Evolutionary conservation across 2,113 vertebrate genomes (phyloP).

Genomic region (Reinhardtius hippoglossoides): DNA sequence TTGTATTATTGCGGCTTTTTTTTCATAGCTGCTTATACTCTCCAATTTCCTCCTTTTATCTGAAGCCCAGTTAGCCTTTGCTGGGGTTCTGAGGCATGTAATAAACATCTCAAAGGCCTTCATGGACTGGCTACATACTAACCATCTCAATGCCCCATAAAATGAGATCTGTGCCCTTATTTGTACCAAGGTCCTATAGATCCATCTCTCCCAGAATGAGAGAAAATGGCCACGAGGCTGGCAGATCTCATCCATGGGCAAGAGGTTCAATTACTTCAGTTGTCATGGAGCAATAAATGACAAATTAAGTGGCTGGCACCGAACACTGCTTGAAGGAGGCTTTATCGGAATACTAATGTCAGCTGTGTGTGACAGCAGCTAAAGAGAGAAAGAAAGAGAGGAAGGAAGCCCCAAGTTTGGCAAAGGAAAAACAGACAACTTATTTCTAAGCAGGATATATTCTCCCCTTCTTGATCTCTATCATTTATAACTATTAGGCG

Average conservation of each 20-base stretch:
- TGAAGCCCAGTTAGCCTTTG: constrained; percentile 34
- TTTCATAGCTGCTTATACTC: constrained; percentile 29
- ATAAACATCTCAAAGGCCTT: constrained; percentile 55
- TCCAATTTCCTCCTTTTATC: constrained; percentile 33
- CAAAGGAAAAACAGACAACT: constrained; percentile 25
- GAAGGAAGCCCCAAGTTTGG: constrained; percentile 22
- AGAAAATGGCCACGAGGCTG: constrained; percentile 66
- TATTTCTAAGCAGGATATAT: constrained; percentile 30
- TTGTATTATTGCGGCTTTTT: constrained; percentile 24
- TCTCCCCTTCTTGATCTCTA: constrained; percentile 24
- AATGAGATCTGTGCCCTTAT: constrained; percentile 78
- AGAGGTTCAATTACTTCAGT: constrained; percentile 83
- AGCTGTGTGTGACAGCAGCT: constrained; percentile 64
- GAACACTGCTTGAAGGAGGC: constrained; percentile 68
- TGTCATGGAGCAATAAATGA: constrained; percentile 84
- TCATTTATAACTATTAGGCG: constrained; percentile 12
- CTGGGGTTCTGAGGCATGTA: constrained; percentile 28
- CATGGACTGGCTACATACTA: constrained; percentile 57
- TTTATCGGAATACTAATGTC: constrained; percentile 79
- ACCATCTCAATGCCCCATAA: constrained; percentile 70
- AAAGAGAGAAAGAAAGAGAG: constrained; percentile 34
- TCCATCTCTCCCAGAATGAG: constrained; percentile 49
- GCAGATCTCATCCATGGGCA: constrained; percentile 71
- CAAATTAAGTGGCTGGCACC: constrained; percentile 81
- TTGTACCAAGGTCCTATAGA: constrained; percentile 70